These are phyloP conservation scores for Pentamera pediparva DNA, from an alignment of 53 echinoderm and acorn worm species.

Conservation along the genomic window DNA sequence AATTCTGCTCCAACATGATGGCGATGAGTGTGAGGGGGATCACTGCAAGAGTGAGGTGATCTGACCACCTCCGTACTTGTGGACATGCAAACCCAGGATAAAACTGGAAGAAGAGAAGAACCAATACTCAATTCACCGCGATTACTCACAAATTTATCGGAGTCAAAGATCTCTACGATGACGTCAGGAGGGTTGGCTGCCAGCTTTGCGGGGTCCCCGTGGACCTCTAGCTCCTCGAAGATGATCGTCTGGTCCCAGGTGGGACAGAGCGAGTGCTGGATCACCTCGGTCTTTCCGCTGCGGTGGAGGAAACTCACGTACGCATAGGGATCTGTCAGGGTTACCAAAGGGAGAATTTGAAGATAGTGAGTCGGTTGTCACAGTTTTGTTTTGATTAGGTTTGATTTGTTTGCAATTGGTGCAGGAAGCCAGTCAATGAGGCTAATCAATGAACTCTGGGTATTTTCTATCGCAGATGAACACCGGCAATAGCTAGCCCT, in stretches of 20 bases:
- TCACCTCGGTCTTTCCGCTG: slow-evolving; percentile 42
- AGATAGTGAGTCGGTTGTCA: too few relatives aligned
- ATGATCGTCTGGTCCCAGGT: slow-evolving; percentile 53
- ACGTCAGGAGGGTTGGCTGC: slow-evolving; percentile 43
- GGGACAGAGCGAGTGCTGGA: slow-evolving; percentile 45
- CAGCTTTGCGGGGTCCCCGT: slow-evolving; percentile 30
- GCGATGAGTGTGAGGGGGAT: background rate
- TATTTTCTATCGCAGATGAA: too few relatives aligned
- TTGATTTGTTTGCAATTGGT: too few relatives aligned
- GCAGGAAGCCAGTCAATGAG: too few relatives aligned
- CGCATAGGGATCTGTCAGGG: slow-evolving; percentile 41
- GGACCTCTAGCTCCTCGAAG: slow-evolving; percentile 47
- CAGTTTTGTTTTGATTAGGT: too few relatives aligned
- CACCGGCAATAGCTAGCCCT: too few relatives aligned
- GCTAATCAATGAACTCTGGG: too few relatives aligned
- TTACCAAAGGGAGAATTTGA: background rate
- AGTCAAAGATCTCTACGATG: slow-evolving; percentile 48
- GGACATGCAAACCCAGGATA: background rate
- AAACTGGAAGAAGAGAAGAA: background rate
- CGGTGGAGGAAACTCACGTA: slow-evolving; percentile 46
- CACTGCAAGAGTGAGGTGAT: too few relatives aligned
- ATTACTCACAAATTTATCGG: slow-evolving; percentile 44
- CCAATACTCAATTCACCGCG: background rate
- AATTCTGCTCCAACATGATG: background rate
- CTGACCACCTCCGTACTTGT: background rate